Percentiles rank a stretch among this genome's conserved stretches.
These are phyloP conservation scores for Erebia epiphron DNA, from an alignment of 2,888 invertebrate genomes.

Conservation along the genomic window DNA sequence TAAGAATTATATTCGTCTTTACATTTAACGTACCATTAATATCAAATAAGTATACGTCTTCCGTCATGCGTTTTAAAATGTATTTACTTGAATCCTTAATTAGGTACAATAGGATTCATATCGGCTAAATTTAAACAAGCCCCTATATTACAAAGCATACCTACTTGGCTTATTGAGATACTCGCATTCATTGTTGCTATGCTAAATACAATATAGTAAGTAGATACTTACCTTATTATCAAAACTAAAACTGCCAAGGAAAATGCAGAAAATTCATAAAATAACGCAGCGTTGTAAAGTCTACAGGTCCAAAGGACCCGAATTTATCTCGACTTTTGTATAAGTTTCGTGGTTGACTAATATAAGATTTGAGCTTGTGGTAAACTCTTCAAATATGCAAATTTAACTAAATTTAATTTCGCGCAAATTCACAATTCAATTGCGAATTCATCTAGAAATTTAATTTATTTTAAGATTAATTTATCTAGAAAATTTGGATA, in stretches of 20 bases:
- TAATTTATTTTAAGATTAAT: too few relatives aligned
- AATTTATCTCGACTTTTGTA: background rate
- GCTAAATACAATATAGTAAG: background rate
- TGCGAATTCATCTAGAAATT: too few relatives aligned
- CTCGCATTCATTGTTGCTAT: constrained; percentile 7
- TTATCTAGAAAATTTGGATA: too few relatives aligned
- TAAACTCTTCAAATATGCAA: too few relatives aligned
- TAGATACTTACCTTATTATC: background rate
- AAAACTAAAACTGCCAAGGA: background rate
- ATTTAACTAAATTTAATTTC: too few relatives aligned
- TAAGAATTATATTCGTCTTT: background rate
- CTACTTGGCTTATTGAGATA: constrained; percentile 6
- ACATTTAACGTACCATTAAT: background rate
- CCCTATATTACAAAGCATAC: constrained; percentile 8
- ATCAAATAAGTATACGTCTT: background rate
- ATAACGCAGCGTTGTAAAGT: background rate
- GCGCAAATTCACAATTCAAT: too few relatives aligned
- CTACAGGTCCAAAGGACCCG: background rate
- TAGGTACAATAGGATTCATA: background rate
- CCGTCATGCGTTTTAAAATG: background rate
- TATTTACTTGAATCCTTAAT: background rate
- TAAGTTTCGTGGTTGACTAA: too few relatives aligned
- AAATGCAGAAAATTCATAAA: background rate
- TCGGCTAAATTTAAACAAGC: background rate
- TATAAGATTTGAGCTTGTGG: too few relatives aligned